Conservation (phyloP, 2,797 vertebrate genomes). For the Etheostoma nigrum region DNA sequence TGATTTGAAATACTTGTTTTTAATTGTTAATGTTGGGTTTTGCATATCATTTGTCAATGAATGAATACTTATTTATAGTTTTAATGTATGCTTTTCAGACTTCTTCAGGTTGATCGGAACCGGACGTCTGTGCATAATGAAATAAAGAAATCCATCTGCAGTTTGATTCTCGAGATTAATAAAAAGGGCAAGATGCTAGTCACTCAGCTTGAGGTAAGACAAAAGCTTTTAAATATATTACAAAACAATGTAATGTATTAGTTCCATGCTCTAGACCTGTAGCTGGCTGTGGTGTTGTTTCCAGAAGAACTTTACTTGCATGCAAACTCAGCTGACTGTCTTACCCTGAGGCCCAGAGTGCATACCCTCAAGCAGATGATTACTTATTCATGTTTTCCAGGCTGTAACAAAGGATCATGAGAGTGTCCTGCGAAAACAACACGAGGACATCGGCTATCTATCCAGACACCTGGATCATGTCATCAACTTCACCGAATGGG, state of each 20-base stretch:
- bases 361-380: constrained; percentile 52
- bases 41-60: not conserved
- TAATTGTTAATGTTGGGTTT: not conserved
- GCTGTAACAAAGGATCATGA: constrained; percentile 87
- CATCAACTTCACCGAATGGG: constrained; percentile 92
- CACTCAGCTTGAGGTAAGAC: constrained; percentile 91
- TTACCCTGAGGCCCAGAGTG: constrained; percentile 35
- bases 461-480: constrained; percentile 91
- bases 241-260: not conserved
- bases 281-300: constrained; percentile 19
- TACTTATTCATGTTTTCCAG: constrained; percentile 64
- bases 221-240: not conserved
- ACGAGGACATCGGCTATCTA: constrained; percentile 89
- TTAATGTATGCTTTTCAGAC: constrained; percentile 76
- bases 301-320: constrained; percentile 8
- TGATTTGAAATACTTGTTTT: not conserved
- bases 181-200: constrained; percentile 92
- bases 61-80: not conserved
- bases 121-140: constrained; percentile 90
- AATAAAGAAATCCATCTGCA: constrained; percentile 93
- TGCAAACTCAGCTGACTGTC: constrained; percentile 21
- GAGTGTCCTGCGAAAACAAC: constrained; percentile 88
- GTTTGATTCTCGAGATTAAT: constrained; percentile 93
- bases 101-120: constrained; percentile 91
- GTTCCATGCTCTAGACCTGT: constrained; percentile 16